Evolutionary conservation across 1,140 invertebrate species (phyloP).

Genomic region (Andricus grossulariae): DNA sequence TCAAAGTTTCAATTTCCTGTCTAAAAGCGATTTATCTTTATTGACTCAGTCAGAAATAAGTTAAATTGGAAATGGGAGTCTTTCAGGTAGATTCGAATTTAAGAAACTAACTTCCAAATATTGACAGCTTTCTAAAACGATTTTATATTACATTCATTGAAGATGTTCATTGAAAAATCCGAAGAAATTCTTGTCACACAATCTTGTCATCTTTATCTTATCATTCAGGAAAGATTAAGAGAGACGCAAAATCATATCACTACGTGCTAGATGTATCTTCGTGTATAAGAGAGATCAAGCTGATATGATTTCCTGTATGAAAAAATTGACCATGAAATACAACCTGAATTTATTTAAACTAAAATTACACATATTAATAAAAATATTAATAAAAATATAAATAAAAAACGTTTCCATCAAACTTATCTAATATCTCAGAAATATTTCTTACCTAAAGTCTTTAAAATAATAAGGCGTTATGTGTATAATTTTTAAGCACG

Average conservation of each 20-base stretch:
- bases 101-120: not conserved
- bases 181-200: constrained; percentile 5
- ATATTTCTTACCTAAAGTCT: too few species aligned
- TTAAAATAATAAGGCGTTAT: too few species aligned
- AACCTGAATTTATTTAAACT: too few species aligned
- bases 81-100: not conserved
- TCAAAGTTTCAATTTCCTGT: constrained; percentile 27
- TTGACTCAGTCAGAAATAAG: not conserved
- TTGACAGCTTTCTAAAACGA: not conserved
- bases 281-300: not conserved
- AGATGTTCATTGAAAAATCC: not conserved
- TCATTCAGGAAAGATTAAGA: not conserved
- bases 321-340: not conserved
- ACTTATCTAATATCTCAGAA: too few species aligned
- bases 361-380: too few species aligned
- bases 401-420: too few species aligned
- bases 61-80: not conserved
- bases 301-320: not conserved
- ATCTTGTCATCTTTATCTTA: constrained; percentile 23
- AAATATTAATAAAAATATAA: too few species aligned
- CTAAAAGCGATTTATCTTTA: constrained; percentile 3
- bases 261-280: too few species aligned
- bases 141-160: not conserved
- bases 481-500: too few species aligned
- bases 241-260: not conserved